These are phyloP conservation scores for Phasianus colchicus DNA, from an alignment of 2,113 vertebrate genomes.

Conservation along the genomic window DNA sequence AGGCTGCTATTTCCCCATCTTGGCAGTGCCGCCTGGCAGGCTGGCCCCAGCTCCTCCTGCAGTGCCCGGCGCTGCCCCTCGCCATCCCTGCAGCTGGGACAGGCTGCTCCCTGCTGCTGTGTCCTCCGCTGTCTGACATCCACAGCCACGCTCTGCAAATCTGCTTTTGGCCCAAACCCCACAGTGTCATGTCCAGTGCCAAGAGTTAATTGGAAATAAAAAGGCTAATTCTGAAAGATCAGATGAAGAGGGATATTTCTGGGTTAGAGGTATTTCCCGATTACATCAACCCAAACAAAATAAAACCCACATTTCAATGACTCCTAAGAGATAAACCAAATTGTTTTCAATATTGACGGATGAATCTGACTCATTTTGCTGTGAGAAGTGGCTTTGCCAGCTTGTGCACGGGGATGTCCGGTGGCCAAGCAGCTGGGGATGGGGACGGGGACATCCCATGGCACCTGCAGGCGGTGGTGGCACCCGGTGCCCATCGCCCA, in stretches of 20 bases:
- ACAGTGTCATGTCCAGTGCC: not conserved
- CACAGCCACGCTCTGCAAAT: not conserved
- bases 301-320: not conserved
- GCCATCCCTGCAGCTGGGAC: not conserved
- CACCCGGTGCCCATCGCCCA: not conserved
- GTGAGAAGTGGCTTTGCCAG: not conserved
- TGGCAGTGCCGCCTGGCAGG: too few relatives aligned
- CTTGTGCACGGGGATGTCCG: not conserved
- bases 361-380: not conserved
- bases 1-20: fast-evolving
- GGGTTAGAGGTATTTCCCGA: not conserved
- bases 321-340: not conserved
- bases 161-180: not conserved
- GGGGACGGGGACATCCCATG: not conserved
- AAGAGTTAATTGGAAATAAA: not conserved
- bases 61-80: not conserved
- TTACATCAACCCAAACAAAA: not conserved
- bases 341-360: not conserved
- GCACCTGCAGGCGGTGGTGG: fast-evolving
- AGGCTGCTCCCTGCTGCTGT: fast-evolving
- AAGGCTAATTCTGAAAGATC: not conserved
- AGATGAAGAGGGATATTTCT: not conserved
- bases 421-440: not conserved
- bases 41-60: too few relatives aligned
- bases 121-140: not conserved